A percentile compares a stretch with the other conserved stretches of the same genome.
Conservation (phyloP, 2,113 vertebrate genomes). For the Egretta garzetta region DNA sequence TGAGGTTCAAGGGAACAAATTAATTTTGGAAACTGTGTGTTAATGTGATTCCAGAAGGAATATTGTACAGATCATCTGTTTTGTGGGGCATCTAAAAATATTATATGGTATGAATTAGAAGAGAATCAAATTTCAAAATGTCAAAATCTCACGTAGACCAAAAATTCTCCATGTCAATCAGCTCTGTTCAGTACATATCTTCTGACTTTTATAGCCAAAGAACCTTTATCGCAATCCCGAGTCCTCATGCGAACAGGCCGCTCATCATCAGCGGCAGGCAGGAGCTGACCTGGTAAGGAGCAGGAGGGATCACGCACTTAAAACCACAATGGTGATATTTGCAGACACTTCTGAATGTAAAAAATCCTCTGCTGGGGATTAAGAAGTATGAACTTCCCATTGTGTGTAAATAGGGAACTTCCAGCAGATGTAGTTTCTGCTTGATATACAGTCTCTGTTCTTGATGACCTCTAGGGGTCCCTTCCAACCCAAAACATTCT, state of each 20-base stretch:
- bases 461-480: too few relatives aligned
- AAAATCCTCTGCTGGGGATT: background rate
- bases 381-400: background rate
- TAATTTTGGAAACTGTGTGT: background rate
- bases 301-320: background rate
- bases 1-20: slow-evolving; percentile 13
- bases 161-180: background rate
- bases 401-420: background rate
- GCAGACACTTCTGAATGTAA: background rate
- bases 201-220: background rate
- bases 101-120: background rate
- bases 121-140: background rate
- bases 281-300: background rate
- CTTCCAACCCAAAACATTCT: too few relatives aligned
- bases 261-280: fast-evolving
- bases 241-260: background rate
- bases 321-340: background rate
- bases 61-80: background rate
- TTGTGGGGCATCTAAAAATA: slow-evolving; percentile 22
- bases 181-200: background rate
- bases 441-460: background rate
- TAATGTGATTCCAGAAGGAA: slow-evolving; percentile 5
- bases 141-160: background rate
- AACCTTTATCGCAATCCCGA: background rate
- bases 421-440: background rate